A percentile compares a stretch with the other conserved stretches of the same genome.
These are phyloP conservation scores for Elymnias hypermnestra DNA, from an alignment of 1,140 invertebrate genomes.

Conservation along the genomic window DNA sequence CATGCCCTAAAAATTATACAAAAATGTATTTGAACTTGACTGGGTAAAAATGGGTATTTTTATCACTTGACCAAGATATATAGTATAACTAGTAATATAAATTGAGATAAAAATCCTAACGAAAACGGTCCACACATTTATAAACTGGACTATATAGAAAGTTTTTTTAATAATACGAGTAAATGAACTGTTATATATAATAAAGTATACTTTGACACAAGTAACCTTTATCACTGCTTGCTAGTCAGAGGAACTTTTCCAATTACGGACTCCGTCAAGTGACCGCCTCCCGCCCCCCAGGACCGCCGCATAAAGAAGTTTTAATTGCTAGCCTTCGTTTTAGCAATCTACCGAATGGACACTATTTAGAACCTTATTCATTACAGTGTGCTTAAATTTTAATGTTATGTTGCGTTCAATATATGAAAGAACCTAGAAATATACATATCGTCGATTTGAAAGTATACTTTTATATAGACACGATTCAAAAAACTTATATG, in stretches of 20 bases:
- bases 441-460: too few species aligned
- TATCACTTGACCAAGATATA: too few species aligned
- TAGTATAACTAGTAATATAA: too few species aligned
- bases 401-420: not conserved
- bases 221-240: constrained; percentile 53
- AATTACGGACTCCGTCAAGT: constrained; percentile 61
- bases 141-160: too few species aligned
- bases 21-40: too few species aligned
- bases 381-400: constrained; percentile 32
- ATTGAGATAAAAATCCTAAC: too few species aligned
- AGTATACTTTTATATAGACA: too few species aligned
- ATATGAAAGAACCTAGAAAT: too few species aligned
- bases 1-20: too few species aligned
- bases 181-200: constrained; percentile 5
- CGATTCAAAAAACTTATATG: too few species aligned
- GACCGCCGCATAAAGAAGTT: constrained; percentile 59
- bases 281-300: constrained; percentile 29
- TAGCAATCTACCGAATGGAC: constrained; percentile 45
- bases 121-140: too few species aligned
- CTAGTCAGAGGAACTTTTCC: constrained; percentile 56
- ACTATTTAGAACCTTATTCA: constrained; percentile 54
- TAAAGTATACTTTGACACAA: constrained; percentile 34
- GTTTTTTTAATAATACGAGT: not conserved
- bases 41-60: too few species aligned
- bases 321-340: constrained; percentile 65